Evolutionary conservation across 2,113 vertebrate species (phyloP).

Genomic region (Cheilinus undulatus): DNA sequence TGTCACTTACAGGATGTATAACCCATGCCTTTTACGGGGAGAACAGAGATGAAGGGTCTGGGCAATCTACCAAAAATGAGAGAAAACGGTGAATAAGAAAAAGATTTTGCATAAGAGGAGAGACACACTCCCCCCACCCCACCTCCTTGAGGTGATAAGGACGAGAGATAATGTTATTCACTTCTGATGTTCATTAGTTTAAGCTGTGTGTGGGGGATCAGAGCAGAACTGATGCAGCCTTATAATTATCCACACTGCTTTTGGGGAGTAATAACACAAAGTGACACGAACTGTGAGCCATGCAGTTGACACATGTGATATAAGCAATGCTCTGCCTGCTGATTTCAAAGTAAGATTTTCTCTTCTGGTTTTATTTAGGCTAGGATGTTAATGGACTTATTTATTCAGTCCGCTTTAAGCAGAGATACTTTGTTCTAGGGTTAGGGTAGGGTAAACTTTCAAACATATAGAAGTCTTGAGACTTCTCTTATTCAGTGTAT

Average conservation of each 20-base stretch:
- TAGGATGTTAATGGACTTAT: too few relatives aligned
- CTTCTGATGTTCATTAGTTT: conserved; percentile 44
- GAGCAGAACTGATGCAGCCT: conserved; percentile 29
- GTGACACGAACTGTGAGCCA: conserved; percentile 37
- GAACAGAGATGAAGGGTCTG: conserved; percentile 42
- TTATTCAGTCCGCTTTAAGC: too few relatives aligned
- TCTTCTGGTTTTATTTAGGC: too few relatives aligned
- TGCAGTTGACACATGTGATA: conserved; percentile 34
- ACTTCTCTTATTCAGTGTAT: too few relatives aligned
- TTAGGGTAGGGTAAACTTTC: too few relatives aligned
- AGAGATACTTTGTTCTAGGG: too few relatives aligned
- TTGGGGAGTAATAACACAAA: conserved; percentile 36
- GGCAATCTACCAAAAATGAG: conserved; percentile 24
- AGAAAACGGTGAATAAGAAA: conserved; percentile 6
- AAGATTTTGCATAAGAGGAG: conserved; percentile 7
- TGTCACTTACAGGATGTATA: background rate
- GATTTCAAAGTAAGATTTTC: conserved; percentile 36
- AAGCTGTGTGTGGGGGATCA: conserved; percentile 13
- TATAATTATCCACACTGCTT: conserved; percentile 50
- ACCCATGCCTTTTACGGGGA: conserved; percentile 6
- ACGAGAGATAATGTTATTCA: conserved; percentile 35
- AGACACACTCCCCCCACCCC: background rate
- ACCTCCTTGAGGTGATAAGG: background rate
- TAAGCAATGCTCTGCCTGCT: background rate
- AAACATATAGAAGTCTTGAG: too few relatives aligned